Percentiles rank a stretch among this genome's conserved stretches.
Evolutionary conservation across 2,888 invertebrate species (phyloP).

Genomic region (Catocala sponsa): DNA sequence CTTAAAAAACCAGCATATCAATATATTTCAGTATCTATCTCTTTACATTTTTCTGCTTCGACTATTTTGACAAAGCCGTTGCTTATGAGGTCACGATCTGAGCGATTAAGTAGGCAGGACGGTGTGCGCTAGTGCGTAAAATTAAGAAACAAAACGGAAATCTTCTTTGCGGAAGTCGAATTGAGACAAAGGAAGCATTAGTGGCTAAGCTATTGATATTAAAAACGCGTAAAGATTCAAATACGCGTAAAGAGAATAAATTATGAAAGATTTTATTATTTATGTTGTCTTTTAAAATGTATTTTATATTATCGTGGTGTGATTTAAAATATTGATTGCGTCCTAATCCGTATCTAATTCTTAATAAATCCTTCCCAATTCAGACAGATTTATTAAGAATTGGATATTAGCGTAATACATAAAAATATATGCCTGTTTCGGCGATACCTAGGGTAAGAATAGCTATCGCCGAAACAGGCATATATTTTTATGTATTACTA

Average conservation of each 20-base stretch:
- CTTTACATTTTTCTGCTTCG: background rate
- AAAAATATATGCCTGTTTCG: no score
- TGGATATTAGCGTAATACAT: no score
- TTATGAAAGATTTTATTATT: slow-evolving; percentile 1
- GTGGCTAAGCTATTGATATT: slow-evolving; percentile 47
- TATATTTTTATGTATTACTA: no score
- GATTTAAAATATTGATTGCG: no score
- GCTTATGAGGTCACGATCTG: slow-evolving; percentile 29
- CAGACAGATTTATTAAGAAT: no score
- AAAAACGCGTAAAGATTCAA: slow-evolving; percentile 27
- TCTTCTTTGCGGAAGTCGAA: slow-evolving; percentile 59
- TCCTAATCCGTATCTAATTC: no score
- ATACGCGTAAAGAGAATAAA: slow-evolving; percentile 10
- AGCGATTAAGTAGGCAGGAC: slow-evolving; percentile 45
- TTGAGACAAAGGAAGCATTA: slow-evolving; percentile 36
- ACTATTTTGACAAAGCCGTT: slow-evolving; percentile 27
- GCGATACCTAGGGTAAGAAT: no score
- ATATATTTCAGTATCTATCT: background rate
- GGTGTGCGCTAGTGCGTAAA: slow-evolving; percentile 67
- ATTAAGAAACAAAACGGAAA: slow-evolving; percentile 73
- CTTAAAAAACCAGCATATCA: no score
- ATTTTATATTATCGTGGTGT: background rate
- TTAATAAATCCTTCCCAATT: no score
- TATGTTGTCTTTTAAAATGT: background rate
- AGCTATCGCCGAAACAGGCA: no score